phyloP scores from a whole-genome alignment of 2,888 invertebrate genomes.

The Nasonia oneida region DNA sequence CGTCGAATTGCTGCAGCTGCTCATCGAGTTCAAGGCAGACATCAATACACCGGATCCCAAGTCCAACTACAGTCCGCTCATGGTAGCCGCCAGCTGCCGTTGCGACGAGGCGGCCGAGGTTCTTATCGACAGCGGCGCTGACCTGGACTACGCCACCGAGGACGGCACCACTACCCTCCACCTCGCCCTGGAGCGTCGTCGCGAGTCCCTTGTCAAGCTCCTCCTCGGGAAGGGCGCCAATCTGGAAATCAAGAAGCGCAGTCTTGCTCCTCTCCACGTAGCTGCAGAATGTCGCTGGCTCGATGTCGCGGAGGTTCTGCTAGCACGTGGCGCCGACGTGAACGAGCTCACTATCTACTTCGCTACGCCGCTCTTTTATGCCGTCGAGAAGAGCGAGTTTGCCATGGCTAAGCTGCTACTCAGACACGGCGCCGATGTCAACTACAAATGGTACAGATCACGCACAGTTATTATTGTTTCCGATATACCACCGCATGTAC shows the following conservation, averaged over 20 bases:
- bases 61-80: not conserved
- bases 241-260: not conserved
- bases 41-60: not conserved
- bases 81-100: not conserved
- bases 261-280: not conserved
- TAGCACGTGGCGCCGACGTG: slow-evolving; percentile 1
- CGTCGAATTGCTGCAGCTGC: slow-evolving; percentile 80
- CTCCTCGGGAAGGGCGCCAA: not conserved
- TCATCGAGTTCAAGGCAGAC: slow-evolving; percentile 82
- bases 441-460: slow-evolving; percentile 79
- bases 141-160: not conserved
- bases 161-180: slow-evolving; percentile 8
- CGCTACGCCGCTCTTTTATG: slow-evolving; percentile 80
- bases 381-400: slow-evolving; percentile 81
- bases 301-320: slow-evolving; percentile 1
- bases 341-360: slow-evolving; percentile 5
- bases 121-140: slow-evolving; percentile 17
- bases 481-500: too few relatives aligned
- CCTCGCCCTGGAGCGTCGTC: not conserved
- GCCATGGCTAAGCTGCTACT: slow-evolving; percentile 81
- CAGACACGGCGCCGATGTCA: slow-evolving; percentile 81
- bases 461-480: too few relatives aligned
- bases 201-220: not conserved
- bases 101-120: slow-evolving; percentile 8
- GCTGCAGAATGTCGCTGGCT: not conserved